Conservation (phyloP, 2,797 vertebrate genomes). For the Oryzias dopingdopingensis region DNA sequence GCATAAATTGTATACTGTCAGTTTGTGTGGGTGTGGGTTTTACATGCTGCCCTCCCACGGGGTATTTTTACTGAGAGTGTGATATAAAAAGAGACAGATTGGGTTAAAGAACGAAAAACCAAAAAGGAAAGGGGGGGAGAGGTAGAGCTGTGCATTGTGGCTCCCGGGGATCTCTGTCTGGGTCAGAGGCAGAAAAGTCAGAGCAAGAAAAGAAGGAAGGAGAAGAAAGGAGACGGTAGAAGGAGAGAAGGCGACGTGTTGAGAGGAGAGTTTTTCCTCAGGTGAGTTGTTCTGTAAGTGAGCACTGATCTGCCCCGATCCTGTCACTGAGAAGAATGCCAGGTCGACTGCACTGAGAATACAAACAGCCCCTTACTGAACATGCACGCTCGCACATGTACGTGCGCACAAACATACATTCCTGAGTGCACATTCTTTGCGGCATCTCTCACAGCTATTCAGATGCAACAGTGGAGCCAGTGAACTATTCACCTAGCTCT, state of each 20-base stretch:
- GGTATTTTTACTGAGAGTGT: constrained; percentile 65
- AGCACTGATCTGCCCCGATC: constrained; percentile 58
- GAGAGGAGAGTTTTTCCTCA: constrained; percentile 73
- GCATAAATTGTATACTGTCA: constrained; percentile 24
- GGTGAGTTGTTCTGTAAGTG: constrained; percentile 71
- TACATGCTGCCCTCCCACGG: constrained; percentile 66
- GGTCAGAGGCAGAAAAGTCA: constrained; percentile 60
- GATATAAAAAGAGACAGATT: constrained; percentile 73
- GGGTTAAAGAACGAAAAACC: constrained; percentile 61
- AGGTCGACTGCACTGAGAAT: constrained; percentile 54
- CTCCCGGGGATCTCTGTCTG: constrained; percentile 71
- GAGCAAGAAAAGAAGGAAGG: constrained; percentile 32
- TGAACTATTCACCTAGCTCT: constrained; percentile 77
- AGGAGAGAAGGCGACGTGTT: constrained; percentile 49
- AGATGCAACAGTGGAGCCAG: constrained; percentile 53
- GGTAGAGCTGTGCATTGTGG: constrained; percentile 54
- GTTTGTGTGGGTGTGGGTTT: constrained; percentile 58
- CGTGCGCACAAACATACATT: constrained; percentile 9
- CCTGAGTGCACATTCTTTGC: constrained; percentile 8
- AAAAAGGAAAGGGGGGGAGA: constrained; percentile 53
- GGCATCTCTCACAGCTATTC: constrained; percentile 53
- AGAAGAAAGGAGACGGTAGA: constrained; percentile 30
- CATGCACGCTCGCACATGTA: constrained; percentile 12
- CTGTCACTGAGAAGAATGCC: constrained; percentile 49
- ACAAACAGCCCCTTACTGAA: constrained; percentile 61